Conservation (phyloP, 1,140 invertebrate genomes). For the Ceratoteleas bidentatus region DNA sequence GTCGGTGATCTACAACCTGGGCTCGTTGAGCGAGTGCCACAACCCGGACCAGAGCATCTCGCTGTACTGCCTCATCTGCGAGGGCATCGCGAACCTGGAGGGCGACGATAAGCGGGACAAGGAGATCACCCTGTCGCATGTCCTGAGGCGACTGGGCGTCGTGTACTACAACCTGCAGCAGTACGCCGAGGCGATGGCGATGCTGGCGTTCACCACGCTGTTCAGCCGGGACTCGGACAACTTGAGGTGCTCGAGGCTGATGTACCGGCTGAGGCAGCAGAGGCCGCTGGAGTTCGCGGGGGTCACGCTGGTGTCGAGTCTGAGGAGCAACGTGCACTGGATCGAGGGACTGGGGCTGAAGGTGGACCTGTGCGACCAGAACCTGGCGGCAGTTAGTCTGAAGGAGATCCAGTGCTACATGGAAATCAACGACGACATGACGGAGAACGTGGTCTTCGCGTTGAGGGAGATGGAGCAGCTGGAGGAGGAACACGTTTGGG, state of each 20-base stretch:
- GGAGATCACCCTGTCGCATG: neutral
- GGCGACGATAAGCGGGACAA: neutral
- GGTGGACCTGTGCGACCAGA: constrained; percentile 65
- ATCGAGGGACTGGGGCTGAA: constrained; percentile 70
- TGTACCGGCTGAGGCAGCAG: constrained; percentile 71
- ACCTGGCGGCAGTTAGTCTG: constrained; percentile 68
- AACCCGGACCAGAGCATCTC: constrained; percentile 11
- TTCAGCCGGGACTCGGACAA: constrained; percentile 62
- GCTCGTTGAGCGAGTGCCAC: neutral
- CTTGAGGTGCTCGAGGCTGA: constrained; percentile 70
- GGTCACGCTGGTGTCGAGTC: constrained; percentile 70
- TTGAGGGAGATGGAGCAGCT: constrained; percentile 66
- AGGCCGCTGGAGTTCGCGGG: constrained; percentile 43
- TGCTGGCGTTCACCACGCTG: constrained; percentile 69
- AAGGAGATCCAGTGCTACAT: constrained; percentile 67
- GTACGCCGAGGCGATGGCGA: constrained; percentile 70
- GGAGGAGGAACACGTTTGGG: constrained; percentile 43
- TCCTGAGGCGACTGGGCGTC: constrained; percentile 15
- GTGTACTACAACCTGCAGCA: constrained; percentile 61
- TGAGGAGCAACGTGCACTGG: constrained; percentile 56
- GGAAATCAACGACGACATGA: constrained; percentile 59
- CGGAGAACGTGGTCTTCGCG: constrained; percentile 51
- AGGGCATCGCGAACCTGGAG: constrained; percentile 40
- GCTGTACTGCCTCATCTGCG: constrained; percentile 26
- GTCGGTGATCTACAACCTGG: constrained; percentile 12